Evolutionary conservation across 1,140 invertebrate genomes (phyloP), one percentile per base, ranked within the genome.

Genomic region (Drosophila suzukii): DNA sequence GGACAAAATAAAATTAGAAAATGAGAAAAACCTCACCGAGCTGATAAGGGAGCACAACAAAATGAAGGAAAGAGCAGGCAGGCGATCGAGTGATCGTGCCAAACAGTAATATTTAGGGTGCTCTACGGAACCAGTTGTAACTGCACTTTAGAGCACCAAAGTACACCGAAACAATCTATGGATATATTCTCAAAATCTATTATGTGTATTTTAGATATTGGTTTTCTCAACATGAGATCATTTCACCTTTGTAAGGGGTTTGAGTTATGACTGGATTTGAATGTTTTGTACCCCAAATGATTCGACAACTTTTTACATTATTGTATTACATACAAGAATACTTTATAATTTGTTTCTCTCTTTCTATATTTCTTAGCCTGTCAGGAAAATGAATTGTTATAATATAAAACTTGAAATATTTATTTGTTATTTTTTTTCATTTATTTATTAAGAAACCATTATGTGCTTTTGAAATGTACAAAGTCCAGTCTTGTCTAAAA

Each of bases 1-100:
- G 66, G 39, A 70, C 78, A 77, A 76, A 70, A 88, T 75, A 75
- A 72, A 86, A 80, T 89, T 75, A 84, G 68, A 81, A 84, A 90
- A 89, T 53, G 54, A 84, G 67, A 71, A 65, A 77, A 67, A 63
- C 57, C 60, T 30, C 46, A 32, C 41, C n/a, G 36, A 20, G 62
- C 72, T 74, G 82, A 86, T 86, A 86, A 84, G 75, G 38, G 27
- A 44, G 17, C 44, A 62, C 24, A 63, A 47, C 63, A 49, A 65
- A 65, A 27, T 61, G 60, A 43, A 36, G 49, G 38, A 58, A 67
- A 78, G 44, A 68, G 55, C 43, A 32, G 32, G 34, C 24, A 38
- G 61, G 60, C 15, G 15, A 68, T 66, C 56, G 74, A 76, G 49
- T 3, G 47, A 71, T 79, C 66, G 56, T 20, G 38, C 24, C 15